Evolutionary conservation across 2,113 vertebrate species (phyloP).

Genomic region (Ceyx cyanopectus): DNA sequence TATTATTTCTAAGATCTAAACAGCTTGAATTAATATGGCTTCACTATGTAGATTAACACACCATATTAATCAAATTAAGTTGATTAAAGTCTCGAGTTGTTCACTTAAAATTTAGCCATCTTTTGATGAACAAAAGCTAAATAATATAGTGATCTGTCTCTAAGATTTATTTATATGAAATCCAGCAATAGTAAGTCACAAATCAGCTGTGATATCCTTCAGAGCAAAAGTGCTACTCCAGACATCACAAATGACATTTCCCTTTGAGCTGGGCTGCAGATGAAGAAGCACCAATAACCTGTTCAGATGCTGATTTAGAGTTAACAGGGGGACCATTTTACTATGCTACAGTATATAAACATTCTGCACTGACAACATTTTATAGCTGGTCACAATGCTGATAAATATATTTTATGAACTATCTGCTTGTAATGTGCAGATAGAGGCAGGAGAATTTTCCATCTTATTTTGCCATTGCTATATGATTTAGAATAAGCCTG

Average conservation of each 20-base stretch:
- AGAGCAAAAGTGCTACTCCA: constrained; percentile 4
- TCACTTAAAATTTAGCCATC: neutral
- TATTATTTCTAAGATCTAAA: neutral
- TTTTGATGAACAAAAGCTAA: neutral
- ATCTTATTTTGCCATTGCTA: constrained; percentile 17
- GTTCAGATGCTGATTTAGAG: constrained; percentile 51
- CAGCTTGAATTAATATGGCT: neutral
- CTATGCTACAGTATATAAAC: constrained; percentile 1
- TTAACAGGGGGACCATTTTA: constrained; percentile 37
- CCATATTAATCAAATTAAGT: neutral
- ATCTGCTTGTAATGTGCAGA: neutral
- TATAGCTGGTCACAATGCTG: constrained; percentile 36
- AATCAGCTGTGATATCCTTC: neutral
- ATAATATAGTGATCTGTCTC: neutral
- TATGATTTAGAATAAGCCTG: constrained; percentile 8
- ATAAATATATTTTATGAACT: constrained; percentile 38
- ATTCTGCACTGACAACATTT: neutral
- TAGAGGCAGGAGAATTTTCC: neutral
- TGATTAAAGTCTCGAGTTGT: neutral
- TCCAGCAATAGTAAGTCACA: neutral
- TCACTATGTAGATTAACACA: neutral
- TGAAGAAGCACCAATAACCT: constrained; percentile 8
- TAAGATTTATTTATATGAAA: neutral
- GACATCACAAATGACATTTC: constrained; percentile 7
- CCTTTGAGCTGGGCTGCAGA: neutral